Percentiles rank a stretch among this genome's conserved stretches.
Evolutionary conservation across 2,888 invertebrate genomes (phyloP).

Genomic region (Dynastes hyllus): DNA sequence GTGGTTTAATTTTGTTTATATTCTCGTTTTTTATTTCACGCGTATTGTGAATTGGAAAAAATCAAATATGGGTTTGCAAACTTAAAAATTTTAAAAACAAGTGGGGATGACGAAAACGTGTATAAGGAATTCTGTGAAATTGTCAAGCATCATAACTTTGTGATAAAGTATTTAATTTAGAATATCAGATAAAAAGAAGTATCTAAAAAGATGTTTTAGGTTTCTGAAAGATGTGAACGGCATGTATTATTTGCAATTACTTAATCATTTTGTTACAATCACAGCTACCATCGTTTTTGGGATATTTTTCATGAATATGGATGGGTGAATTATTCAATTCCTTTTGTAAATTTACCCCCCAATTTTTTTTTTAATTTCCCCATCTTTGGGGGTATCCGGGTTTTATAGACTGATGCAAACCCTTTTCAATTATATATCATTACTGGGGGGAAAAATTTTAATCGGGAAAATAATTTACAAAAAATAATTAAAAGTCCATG

Average conservation of each 20-base stretch:
- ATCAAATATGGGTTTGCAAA: conserved; percentile 49
- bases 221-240: conserved; percentile 45
- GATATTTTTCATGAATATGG: conserved; percentile 49
- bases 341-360: no score
- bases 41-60: conserved; percentile 45
- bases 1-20: conserved; percentile 17
- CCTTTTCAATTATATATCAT: no score
- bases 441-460: no score
- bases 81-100: conserved; percentile 34
- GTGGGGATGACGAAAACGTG: conserved; percentile 28
- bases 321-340: conserved; percentile 41
- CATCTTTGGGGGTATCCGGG: conserved; percentile 38
- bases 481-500: no score
- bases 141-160: conserved; percentile 49
- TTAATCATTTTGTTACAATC: conserved; percentile 50
- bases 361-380: conserved; percentile 45
- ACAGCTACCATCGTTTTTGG: conserved; percentile 50
- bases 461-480: no score
- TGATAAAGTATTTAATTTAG: conserved; percentile 40
- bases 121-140: conserved; percentile 41
- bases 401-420: no score
- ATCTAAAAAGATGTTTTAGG: conserved; percentile 43
- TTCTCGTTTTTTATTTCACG: conserved; percentile 40
- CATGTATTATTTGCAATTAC: conserved; percentile 46
- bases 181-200: not conserved